Base-by-base conservation (phyloP, 2,888 invertebrate genomes). In the Calliphora vomitoria region DNA sequence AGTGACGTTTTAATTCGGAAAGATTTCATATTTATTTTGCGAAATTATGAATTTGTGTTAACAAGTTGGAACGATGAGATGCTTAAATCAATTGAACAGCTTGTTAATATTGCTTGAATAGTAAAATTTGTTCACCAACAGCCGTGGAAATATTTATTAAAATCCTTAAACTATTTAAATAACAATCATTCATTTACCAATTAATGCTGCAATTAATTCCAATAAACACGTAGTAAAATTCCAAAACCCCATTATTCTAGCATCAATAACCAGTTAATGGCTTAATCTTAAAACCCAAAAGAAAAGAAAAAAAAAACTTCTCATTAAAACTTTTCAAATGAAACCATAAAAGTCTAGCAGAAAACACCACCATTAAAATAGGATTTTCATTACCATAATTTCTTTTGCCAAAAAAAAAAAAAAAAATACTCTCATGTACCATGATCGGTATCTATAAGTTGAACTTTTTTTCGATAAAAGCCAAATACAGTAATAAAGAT, bases 401-500 rank as follows among this genome's bases (percentile, higher is more conserved):
- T 76, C 8, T 8, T 58, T 58, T 50, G 3, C 31, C 31, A 50
- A 38, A 62, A 41, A 55, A 31, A 10, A 44, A 0, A 15, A 8
- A 11, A 35, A 25, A 44, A 44, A 44, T 31, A 44, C 25, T 60
- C 38, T 60, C 38, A 76, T 18, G 58, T 69, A 41, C 50, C 6
- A 72, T 6, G 62, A 72, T 64, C 72, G 44, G 55, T 18, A 79
- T 79, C 68, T 38, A 50, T 74, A 35, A n/a, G 20, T 31, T 55
- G 25, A 81, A 71, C 18, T 72, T 72, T 82, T 74, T 66, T 44
- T 75, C 58, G 58, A 58, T 66, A 82, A 55, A 66, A 53, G 6
- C 83, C 83, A 78, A 78, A 83, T 83, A 55, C 44, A 78, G 78
- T 35, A 20, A 25, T 18, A 71, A 31, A 44, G 71, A 83, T 83